Base-by-base conservation (phyloP, 2,797 vertebrate genomes). In the Xenopus petersii region DNA sequence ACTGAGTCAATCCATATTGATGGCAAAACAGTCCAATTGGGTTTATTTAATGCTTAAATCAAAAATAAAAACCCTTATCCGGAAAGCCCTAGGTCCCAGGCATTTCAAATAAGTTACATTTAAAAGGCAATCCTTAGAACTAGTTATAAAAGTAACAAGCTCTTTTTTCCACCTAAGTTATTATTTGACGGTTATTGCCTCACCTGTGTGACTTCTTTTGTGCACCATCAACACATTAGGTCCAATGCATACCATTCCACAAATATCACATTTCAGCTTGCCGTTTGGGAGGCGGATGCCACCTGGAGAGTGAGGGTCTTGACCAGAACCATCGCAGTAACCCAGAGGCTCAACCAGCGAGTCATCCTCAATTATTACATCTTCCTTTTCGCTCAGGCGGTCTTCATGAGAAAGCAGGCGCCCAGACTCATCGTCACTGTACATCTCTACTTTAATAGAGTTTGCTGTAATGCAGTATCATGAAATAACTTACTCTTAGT, bases 141-240 rank as follows among this genome's bases (percentile, higher is more conserved):
- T 2, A 30, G 2, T 2, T 2, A 30, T 30, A 30, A 30, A 30
- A 30, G 36, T 4, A 42, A 42, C 5, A 4, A 1, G 5, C 5
- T 42, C 36, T 42, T 42, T 42, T 42, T 42, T 5, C 36, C 3
- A 42, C 8, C 36, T 5, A 42, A 3, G 3, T 49, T 49, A 2
- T 11, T 49, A 49, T 49, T 3, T 51, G 3, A 42, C 21, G 4
- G 26, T 30, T 30, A 30, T 30, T 67, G 63, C 49, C 89, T 94
- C 81, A 98, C 97, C 96, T 2, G 96, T 98, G 90, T 98, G 97
- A 88, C 95, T 98, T 79, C 95, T 94, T 75, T 98, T 98, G 89
- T 98, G 97, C 81, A 98, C 97, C 95, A 98, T 98, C 61, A 98
- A 92, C 77, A 98, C 97, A 16, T 98, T 98, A 82, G 96, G 96